phyloP scores from a whole-genome alignment of 2,113 vertebrate species.

The Butorides virescens region DNA sequence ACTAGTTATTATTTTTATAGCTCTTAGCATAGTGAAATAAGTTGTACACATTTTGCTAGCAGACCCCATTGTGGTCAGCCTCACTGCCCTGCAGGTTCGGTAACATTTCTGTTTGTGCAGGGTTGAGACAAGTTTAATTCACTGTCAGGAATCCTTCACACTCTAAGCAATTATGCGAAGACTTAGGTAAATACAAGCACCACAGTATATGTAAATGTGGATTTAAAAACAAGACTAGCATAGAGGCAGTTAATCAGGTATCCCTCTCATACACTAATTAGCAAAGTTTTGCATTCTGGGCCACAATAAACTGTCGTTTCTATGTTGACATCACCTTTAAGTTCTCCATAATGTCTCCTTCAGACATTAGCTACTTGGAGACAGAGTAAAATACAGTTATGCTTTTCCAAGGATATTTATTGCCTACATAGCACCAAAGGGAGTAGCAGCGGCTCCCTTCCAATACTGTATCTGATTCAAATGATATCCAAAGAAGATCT shows the following conservation, averaged over 20 bases:
- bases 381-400: neutral
- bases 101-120: neutral
- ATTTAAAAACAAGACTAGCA: neutral
- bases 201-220: neutral
- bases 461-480: neutral
- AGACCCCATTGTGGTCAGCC: neutral
- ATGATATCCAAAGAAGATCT: neutral
- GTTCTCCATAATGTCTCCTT: neutral
- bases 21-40: neutral
- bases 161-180: neutral
- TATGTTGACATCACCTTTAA: neutral
- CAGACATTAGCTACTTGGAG: neutral
- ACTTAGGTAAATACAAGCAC: neutral
- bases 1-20: neutral
- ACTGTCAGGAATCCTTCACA: neutral
- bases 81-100: fast-evolving
- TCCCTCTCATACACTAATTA: neutral
- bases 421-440: neutral
- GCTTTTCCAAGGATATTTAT: neutral
- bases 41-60: neutral
- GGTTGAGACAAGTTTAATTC: neutral
- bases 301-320: neutral
- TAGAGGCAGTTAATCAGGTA: neutral
- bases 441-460: neutral
- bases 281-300: neutral